Conservation (phyloP, 2,888 invertebrate species). For the Boloria euphrosyne region DNA sequence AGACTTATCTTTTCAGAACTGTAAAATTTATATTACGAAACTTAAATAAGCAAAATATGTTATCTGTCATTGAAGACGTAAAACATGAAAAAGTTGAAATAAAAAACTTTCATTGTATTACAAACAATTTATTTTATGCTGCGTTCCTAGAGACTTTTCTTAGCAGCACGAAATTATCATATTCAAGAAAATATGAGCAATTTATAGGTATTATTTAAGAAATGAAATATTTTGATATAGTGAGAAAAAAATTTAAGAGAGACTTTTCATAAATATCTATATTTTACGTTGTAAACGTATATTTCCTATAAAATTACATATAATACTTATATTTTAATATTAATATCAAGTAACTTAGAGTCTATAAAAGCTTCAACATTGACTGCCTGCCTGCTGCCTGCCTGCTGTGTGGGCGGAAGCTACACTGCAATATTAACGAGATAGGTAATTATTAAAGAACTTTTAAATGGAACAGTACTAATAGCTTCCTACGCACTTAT, state of each 20-base stretch:
- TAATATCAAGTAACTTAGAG: not conserved
- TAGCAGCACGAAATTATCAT: not conserved
- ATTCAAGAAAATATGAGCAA: not conserved
- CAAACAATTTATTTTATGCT: conserved; percentile 13
- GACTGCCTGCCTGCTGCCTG: no score
- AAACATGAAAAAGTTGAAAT: conserved; percentile 22
- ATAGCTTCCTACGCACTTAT: conserved; percentile 9
- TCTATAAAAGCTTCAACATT: not conserved
- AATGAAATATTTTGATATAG: not conserved
- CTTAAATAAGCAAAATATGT: conserved; percentile 31
- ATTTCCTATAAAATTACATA: no score
- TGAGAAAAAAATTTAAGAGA: no score
- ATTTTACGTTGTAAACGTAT: no score
- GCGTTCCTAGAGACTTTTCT: conserved; percentile 5
- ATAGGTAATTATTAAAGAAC: conserved; percentile 9
- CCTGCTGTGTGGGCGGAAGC: conserved; percentile 14
- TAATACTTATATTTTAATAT: no score
- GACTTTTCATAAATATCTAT: no score
- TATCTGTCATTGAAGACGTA: conserved; percentile 28
- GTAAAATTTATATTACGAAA: conserved; percentile 21
- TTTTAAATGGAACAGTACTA: conserved; percentile 8
- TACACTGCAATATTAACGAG: conserved; percentile 6
- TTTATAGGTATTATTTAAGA: not conserved
- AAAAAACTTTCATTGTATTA: conserved; percentile 25
- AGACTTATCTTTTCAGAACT: conserved; percentile 34